A percentile compares a stretch with the other conserved stretches of the same genome.
Conservation (phyloP, 2,888 invertebrate genomes). For the Ethmia dodecea region DNA sequence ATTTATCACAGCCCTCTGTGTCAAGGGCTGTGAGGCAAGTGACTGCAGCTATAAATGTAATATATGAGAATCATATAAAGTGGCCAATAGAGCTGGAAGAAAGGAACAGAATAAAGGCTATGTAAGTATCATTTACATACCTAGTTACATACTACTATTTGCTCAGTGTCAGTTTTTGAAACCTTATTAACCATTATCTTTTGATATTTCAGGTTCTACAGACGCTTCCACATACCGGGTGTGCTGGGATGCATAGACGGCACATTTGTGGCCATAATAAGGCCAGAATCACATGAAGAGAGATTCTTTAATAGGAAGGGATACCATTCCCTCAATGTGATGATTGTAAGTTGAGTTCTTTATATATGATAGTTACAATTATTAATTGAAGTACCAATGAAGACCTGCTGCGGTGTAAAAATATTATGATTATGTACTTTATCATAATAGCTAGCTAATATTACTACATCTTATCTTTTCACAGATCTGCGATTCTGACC, state of each 20-base stretch:
- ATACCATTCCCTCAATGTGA: conserved; percentile 17
- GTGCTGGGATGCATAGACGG: conserved; percentile 15
- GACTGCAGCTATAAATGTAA: neutral
- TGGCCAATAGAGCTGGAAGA: too few species aligned
- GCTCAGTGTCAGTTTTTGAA: neutral
- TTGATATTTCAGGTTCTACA: conserved; percentile 2
- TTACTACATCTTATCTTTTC: conserved; percentile 3
- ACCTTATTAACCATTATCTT: neutral
- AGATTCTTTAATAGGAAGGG: conserved; percentile 13
- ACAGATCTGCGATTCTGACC: conserved; percentile 6
- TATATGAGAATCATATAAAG: too few species aligned
- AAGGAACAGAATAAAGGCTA: too few species aligned
- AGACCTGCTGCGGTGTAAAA: too few species aligned
- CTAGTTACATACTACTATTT: neutral
- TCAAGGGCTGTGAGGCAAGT: neutral
- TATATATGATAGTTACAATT: too few species aligned
- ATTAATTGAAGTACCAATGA: too few species aligned
- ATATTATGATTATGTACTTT: too few species aligned
- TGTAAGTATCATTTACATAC: too few species aligned
- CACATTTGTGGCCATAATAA: conserved; percentile 15
- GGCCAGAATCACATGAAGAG: conserved; percentile 12
- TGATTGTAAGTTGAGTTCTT: conserved; percentile 12
- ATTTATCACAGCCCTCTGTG: neutral
- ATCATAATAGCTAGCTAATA: too few species aligned
- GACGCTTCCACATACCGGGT: conserved; percentile 6